Evolutionary conservation across 2,888 invertebrate genomes (phyloP).

Genomic region (Callyntrura guangdongensis): DNA sequence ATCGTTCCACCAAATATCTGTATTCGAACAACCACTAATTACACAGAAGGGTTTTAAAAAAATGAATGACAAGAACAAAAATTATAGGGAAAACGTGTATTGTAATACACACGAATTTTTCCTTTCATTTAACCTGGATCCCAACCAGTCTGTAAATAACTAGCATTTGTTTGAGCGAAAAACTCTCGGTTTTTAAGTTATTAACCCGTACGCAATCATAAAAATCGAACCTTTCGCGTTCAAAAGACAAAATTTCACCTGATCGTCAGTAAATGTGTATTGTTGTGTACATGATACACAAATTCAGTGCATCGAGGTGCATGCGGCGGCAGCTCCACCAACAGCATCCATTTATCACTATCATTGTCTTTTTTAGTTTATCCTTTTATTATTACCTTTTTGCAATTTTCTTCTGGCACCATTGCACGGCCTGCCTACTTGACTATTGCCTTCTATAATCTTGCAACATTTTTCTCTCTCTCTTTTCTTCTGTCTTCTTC

Average conservation of each 20-base stretch:
- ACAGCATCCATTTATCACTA: slow-evolving; percentile 39
- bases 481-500: neutral
- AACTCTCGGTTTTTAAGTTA: neutral
- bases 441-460: neutral
- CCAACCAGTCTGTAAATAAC: slow-evolving; percentile 17
- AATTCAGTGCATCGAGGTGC: neutral
- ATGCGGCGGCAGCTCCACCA: slow-evolving; percentile 6
- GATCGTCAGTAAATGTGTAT: slow-evolving; percentile 1
- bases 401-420: slow-evolving; percentile 56
- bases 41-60: slow-evolving; percentile 37
- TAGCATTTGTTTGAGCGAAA: too few species aligned
- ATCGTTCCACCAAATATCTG: slow-evolving; percentile 6
- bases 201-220: slow-evolving; percentile 21
- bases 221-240: slow-evolving; percentile 29
- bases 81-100: neutral
- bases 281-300: neutral
- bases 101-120: slow-evolving; percentile 9
- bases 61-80: neutral
- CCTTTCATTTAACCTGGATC: slow-evolving; percentile 51
- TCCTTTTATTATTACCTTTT: slow-evolving; percentile 24
- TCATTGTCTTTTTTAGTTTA: slow-evolving; percentile 23
- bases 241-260: slow-evolving; percentile 34
- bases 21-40: slow-evolving; percentile 22
- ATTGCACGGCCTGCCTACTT: slow-evolving; percentile 30
- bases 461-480: neutral